These are phyloP conservation scores for Polydrusus cervinus DNA, from an alignment of 2,888 invertebrate genomes.

Conservation along the genomic window DNA sequence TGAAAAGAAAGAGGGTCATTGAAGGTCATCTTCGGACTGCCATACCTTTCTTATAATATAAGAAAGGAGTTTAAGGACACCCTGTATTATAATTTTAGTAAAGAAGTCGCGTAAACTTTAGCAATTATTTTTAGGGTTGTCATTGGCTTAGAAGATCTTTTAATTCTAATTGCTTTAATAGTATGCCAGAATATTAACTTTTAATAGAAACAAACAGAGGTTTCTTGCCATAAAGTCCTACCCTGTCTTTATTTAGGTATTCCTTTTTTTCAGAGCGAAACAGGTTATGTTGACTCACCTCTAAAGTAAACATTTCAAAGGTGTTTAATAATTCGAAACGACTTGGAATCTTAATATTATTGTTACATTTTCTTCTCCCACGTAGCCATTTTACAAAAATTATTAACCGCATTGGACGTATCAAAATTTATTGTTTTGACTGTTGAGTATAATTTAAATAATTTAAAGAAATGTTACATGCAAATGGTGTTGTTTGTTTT, in stretches of 20 bases:
- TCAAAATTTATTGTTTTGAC: neutral
- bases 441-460: neutral
- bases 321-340: conserved; percentile 32
- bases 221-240: neutral
- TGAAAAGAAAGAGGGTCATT: too few relatives aligned
- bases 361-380: conserved; percentile 36
- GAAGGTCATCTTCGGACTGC: too few relatives aligned
- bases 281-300: conserved; percentile 39
- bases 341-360: conserved; percentile 38
- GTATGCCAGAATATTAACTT: too few relatives aligned
- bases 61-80: too few relatives aligned
- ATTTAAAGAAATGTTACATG: neutral
- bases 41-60: too few relatives aligned
- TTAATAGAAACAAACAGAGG: too few relatives aligned
- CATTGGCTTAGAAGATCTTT: too few relatives aligned
- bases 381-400: conserved; percentile 11
- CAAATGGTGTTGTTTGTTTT: conserved; percentile 9
- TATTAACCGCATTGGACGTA: neutral
- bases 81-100: too few relatives aligned
- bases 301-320: conserved; percentile 40
- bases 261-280: conserved; percentile 28
- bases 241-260: neutral
- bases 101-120: too few relatives aligned
- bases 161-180: too few relatives aligned
- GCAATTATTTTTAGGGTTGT: too few relatives aligned